Evolutionary conservation across 2,888 invertebrate genomes (phyloP).

Genomic region (Hofmannophila pseudospretella): DNA sequence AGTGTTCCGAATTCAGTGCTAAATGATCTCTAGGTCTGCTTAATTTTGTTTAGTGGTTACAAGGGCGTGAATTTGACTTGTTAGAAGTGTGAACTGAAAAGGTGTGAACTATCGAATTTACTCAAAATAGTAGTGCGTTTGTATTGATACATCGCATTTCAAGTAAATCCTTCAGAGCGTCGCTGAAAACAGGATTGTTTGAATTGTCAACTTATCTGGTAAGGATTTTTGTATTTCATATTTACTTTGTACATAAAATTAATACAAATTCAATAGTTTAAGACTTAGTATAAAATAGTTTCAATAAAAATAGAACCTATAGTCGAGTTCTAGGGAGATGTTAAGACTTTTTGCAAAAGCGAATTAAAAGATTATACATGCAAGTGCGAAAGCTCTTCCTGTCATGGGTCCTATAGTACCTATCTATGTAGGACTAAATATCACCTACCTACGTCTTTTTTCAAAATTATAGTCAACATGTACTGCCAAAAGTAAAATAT

Average conservation of each 20-base stretch:
- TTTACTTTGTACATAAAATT: not conserved
- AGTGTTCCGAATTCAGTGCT: slow-evolving; percentile 64
- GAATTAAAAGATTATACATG: too few species aligned
- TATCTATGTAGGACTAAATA: too few species aligned
- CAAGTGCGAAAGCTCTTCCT: too few species aligned
- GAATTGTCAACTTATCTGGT: slow-evolving; percentile 2
- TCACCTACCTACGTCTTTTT: too few species aligned
- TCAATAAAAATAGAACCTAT: too few species aligned
- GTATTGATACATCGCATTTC: slow-evolving; percentile 9
- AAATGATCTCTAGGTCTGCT: slow-evolving; percentile 59
- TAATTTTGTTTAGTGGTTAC: slow-evolving; percentile 61
- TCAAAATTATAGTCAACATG: too few species aligned
- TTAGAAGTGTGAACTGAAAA: slow-evolving; percentile 60
- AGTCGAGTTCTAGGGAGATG: too few species aligned
- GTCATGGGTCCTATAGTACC: too few species aligned
- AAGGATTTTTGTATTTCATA: slow-evolving; percentile 3
- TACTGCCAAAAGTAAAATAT: too few species aligned
- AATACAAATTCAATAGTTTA: not conserved
- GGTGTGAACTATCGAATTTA: slow-evolving; percentile 47
- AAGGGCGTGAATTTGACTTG: slow-evolving; percentile 67
- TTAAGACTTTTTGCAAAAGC: too few species aligned
- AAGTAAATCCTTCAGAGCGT: not conserved
- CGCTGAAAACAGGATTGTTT: slow-evolving; percentile 6
- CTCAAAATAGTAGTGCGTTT: slow-evolving; percentile 34
- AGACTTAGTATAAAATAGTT: not conserved